Evolutionary conservation across 35 echinoderm and acorn worm genomes (phyloP), one percentile per base, ranked within the genome.

Genomic region (Apostichopus japonicus): DNA sequence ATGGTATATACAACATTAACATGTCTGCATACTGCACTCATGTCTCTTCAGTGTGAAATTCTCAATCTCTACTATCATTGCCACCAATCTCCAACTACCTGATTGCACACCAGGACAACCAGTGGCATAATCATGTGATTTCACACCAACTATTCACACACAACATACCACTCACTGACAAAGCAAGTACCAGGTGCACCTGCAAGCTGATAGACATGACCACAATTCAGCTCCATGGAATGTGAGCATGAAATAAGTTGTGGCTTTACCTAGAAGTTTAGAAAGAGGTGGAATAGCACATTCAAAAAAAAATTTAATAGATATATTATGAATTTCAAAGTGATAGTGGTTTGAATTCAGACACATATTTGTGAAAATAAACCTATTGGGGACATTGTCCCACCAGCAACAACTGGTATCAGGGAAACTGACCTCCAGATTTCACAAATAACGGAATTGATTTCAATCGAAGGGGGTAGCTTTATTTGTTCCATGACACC

Each of bases 221-320:
- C 71, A 75, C 71, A 75, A 75, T 19, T 23, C 15, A 75, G 71
- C 71, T 21, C 71, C 17, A n/a, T 75, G 71, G 71, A 75, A 75
- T 75, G 71, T 75, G 71, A 84, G 56, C 81, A 84, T 84, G 81
- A 84, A 84, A 84, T 84, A 84, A 61, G 81, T 84, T 83, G 81
- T 57, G 53, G 81, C 54, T 57, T 84, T 84, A 84, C n/a, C 56
- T 10, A 84, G 81, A 11, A 83, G 77, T 67, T 67, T 67, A 67
- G 63, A 44, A 44, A 44, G 33, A 44, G 63, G 63, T 67, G 63
- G 63, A 67, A 67, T 19, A 10, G 19, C 63, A 67, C 63, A 67
- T 44, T 44, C 11, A 67, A 67, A 19, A 19, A 19, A 67, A 67
- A 67, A 0, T 67, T 8, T 11, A 67, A 67, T 67, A 67, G 11